Evolutionary conservation across 1,140 invertebrate species (phyloP), one percentile per base, ranked within the genome.

Genomic region (Diorhabda carinulata): DNA sequence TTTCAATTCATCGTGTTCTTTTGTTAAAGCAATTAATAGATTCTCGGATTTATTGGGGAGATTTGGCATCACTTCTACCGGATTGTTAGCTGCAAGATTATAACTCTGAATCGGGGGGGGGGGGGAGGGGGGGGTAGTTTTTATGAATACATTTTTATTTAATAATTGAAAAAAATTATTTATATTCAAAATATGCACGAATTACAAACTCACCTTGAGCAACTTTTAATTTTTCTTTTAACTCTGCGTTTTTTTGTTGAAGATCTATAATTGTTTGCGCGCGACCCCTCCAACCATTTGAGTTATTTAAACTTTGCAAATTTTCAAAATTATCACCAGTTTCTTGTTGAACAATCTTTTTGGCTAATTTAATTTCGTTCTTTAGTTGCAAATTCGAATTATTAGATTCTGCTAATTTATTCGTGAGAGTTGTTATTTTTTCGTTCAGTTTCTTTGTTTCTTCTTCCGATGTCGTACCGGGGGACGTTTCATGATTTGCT

Each of bases 251-350:
- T 82, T 87, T 90, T 68, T 86, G 84, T 74, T 89, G 88, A 42
- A 91, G 77, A 43, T 86, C 80, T 9, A 85, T 76, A 67, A 92
- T 90, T 76, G 90, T 88, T 72, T 91, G 88, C 2, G 90, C 88
- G 72, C 90, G 83, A 5, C 90, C 90, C 71, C 89, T 87, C 89
- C 89, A 91, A 43, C 81, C 83, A 64, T 45, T 62, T 0, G 65
- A 57, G 56, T 68, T 74, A 42, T 57, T 71, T 5, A 74, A 60
- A 45, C 40, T 69, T 66, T 76, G 72, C 5, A 80, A 67, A 45
- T 58, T 70, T 60, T 78, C 74, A 59, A 79, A 76, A 68, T 61
- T 74, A 68, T 90, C 88, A 2, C 90, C 90, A 40, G 90, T 79
- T 78, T 91, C 89, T 73, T 89, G 87, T 67, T 88, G 87, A 9